Evolutionary conservation across 2,888 invertebrate species (phyloP), one percentile per base, ranked within the genome.

Genomic region (Ptilodon capucinus): DNA sequence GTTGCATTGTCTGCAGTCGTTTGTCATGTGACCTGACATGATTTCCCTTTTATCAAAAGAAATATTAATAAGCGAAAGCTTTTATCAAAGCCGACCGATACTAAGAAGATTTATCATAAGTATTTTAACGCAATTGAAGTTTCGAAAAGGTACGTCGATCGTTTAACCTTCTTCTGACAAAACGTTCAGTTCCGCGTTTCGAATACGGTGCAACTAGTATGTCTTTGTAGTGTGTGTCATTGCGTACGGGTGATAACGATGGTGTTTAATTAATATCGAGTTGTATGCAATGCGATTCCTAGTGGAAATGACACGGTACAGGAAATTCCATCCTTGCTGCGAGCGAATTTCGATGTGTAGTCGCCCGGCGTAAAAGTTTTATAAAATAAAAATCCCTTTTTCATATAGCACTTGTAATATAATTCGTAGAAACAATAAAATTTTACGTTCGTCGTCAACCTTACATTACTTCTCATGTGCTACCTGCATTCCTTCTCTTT

Each of bases 1-100:
- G 61, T 62, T 78, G 74, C 79, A 79, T 79, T 79, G 78, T 84
- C 71, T 77, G 79, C 71, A 72, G 57, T 62, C 65, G 65, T 79
- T 79, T 78, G 76, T 84, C 75, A 74, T 74, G 60, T 69, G 66
- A 76, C 67, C 67, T 71, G 77, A 74, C 75, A 76, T 76, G 76
- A 77, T 85, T 86, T 86, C 79, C 81, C 79, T 85, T 86, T 85
- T 84, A 77, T 79, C 69, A 74, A 77, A 81, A 68, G 69, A 71
- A 77, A 70, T 78, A 81, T 79, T 78, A 79, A 80, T 77, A 76
- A 81, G 81, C 76, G 85, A 86, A 86, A 85, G 82, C 78, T 66
- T 51, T 50, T 60, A 68, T 65, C 65, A 56, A 65, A 57, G 61
- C 60, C 54, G 49, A 57, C 60, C 64, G 64, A 61, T 48, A 48